Percentiles rank a stretch among this genome's conserved stretches.
These are phyloP conservation scores for Vireo altiloquus DNA, from an alignment of 2,113 vertebrate genomes.

Conservation along the genomic window DNA sequence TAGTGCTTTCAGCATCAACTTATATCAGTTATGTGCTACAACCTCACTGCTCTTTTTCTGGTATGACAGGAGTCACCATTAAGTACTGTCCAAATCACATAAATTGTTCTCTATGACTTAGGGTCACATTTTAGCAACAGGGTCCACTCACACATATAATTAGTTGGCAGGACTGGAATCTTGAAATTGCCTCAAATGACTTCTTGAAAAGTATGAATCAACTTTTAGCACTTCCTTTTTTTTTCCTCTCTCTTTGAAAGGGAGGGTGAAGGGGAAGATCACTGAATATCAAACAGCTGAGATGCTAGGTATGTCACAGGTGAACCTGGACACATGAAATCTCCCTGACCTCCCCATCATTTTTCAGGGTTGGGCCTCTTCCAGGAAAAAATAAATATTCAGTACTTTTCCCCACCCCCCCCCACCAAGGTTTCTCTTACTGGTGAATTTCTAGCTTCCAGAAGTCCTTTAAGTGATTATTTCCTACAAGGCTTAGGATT, in stretches of 20 bases:
- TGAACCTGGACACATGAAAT: not conserved
- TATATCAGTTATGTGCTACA: not conserved
- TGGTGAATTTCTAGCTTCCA: not conserved
- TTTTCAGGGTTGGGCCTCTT: not conserved
- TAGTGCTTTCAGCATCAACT: not conserved
- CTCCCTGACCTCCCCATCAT: not conserved
- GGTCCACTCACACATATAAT: not conserved
- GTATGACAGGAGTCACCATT: not conserved
- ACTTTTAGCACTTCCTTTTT: not conserved
- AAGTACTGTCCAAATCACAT: not conserved
- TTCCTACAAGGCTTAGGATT: not conserved
- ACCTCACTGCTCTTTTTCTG: not conserved
- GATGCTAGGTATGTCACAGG: not conserved
- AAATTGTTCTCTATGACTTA: not conserved
- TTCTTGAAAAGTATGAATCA: slow-evolving; percentile 16
- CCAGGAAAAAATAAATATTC: not conserved
- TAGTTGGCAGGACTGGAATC: not conserved
- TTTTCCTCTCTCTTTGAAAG: not conserved
- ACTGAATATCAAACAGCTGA: not conserved
- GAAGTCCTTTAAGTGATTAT: not conserved
- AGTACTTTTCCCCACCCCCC: no score
- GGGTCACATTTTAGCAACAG: not conserved
- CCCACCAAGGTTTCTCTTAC: not conserved
- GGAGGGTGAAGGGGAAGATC: not conserved
- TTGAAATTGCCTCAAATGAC: not conserved